Evolutionary conservation across 1,140 invertebrate species (phyloP).

Genomic region (Meloidogyne floridensis): DNA sequence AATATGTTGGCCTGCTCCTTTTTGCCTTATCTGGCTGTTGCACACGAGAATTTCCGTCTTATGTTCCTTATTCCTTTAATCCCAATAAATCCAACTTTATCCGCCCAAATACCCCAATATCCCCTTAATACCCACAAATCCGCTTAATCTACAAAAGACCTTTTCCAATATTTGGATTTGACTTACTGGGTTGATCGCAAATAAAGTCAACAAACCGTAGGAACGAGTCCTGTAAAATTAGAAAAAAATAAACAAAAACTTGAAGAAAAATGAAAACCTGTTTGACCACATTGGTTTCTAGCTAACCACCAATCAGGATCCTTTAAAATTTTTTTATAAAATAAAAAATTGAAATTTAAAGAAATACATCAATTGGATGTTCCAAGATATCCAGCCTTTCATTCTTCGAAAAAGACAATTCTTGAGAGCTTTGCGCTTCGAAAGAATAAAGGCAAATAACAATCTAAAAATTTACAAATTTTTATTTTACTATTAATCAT

Average conservation of each 20-base stretch:
- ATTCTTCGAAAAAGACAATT: constrained; percentile 91
- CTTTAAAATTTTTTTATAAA: constrained; percentile 75
- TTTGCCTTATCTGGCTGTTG: too few species aligned
- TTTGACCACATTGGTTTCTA: constrained; percentile 81
- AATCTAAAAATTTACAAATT: constrained; percentile 75
- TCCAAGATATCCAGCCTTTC: constrained; percentile 52
- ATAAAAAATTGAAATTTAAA: constrained; percentile 70
- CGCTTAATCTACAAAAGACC: too few species aligned
- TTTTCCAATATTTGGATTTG: too few species aligned
- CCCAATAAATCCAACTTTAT: too few species aligned
- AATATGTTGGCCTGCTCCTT: too few species aligned
- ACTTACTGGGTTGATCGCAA: too few species aligned
- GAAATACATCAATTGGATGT: constrained; percentile 67
- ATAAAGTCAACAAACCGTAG: neutral
- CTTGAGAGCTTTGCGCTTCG: constrained; percentile 90
- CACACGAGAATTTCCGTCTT: too few species aligned
- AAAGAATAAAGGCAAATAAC: constrained; percentile 91
- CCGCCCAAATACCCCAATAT: too few species aligned
- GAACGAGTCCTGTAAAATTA: constrained; percentile 13
- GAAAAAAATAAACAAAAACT: neutral
- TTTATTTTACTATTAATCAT: too few species aligned
- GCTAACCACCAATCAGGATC: constrained; percentile 99
- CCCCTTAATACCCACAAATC: too few species aligned
- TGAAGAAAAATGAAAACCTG: constrained; percentile 85
- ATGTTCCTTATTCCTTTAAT: too few species aligned